phyloP scores from a whole-genome alignment of 2,888 invertebrate species.

The Chydorus sphaericus region DNA sequence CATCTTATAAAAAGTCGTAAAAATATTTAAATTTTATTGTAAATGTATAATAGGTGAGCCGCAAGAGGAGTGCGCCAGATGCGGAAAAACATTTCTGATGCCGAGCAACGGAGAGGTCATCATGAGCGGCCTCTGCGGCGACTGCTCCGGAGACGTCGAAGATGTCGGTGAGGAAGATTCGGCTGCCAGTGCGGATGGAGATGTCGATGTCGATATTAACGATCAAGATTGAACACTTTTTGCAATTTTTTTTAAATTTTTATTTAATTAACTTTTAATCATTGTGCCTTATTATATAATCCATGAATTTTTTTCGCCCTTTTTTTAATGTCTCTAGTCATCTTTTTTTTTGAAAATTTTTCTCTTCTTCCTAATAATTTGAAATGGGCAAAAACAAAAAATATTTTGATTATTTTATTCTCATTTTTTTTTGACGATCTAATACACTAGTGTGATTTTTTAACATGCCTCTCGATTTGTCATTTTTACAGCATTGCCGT shows the following conservation, averaged over 20 bases:
- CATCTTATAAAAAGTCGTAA: not conserved
- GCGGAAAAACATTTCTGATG: constrained; percentile 38
- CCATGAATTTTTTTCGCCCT: not conserved
- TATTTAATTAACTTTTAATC: not conserved
- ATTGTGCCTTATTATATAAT: not conserved
- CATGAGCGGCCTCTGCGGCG: not conserved
- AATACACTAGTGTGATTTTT: constrained; percentile 1
- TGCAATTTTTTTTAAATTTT: not conserved
- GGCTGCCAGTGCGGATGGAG: not conserved
- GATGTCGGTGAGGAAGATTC: constrained; percentile 4
- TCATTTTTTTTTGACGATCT: not conserved
- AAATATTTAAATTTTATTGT: no score
- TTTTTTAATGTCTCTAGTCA: not conserved
- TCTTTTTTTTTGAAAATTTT: not conserved
- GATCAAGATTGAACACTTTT: not conserved
- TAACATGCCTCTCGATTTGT: no score
- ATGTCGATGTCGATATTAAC: constrained; percentile 13
- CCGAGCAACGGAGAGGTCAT: not conserved
- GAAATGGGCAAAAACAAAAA: no score
- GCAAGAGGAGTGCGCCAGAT: constrained; percentile 42
- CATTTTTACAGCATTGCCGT: no score
- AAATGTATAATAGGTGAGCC: constrained; percentile 36
- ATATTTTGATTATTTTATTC: not conserved
- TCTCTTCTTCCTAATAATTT: not conserved
- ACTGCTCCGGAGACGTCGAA: not conserved